These are phyloP conservation scores for Hemibagrus guttatus DNA, from an alignment of 2,797 vertebrate genomes.

Conservation along the genomic window DNA sequence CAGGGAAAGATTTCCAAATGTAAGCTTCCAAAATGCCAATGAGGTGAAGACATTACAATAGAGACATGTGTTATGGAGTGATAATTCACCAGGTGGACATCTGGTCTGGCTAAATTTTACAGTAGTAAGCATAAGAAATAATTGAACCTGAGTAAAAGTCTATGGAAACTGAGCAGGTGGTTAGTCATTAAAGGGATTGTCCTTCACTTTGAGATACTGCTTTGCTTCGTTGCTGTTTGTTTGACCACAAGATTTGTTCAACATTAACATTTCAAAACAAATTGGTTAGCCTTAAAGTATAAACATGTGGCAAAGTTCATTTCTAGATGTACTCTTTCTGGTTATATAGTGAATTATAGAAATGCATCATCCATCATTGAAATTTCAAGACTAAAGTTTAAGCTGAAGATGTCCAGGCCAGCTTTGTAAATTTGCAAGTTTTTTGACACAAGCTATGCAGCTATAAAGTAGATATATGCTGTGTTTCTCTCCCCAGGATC, in stretches of 20 bases:
- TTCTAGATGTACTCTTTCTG: background rate
- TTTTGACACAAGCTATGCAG: no score
- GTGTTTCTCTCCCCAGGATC: no score
- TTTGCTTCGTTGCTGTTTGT: slow-evolving; percentile 49
- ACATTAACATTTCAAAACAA: slow-evolving; percentile 80
- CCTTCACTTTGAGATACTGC: slow-evolving; percentile 55
- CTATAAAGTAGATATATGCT: no score
- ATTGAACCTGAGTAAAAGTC: slow-evolving; percentile 56
- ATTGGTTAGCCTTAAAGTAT: slow-evolving; percentile 70
- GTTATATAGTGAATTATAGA: background rate
- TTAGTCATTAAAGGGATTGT: slow-evolving; percentile 66
- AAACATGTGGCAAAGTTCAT: slow-evolving; percentile 77
- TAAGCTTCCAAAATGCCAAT: slow-evolving; percentile 38
- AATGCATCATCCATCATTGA: background rate
- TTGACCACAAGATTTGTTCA: slow-evolving; percentile 63
- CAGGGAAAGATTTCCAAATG: slow-evolving; percentile 26
- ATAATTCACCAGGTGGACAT: slow-evolving; percentile 74
- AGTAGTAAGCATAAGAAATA: slow-evolving; percentile 52
- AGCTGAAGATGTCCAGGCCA: no score
- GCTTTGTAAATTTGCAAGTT: no score
- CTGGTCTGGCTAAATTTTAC: slow-evolving; percentile 63
- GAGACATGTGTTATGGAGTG: slow-evolving; percentile 75
- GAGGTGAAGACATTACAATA: slow-evolving; percentile 71
- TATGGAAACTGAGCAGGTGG: slow-evolving; percentile 50
- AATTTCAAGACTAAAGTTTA: background rate